Conservation (phyloP, 2,888 invertebrate species). For the Achlya flavicornis region DNA sequence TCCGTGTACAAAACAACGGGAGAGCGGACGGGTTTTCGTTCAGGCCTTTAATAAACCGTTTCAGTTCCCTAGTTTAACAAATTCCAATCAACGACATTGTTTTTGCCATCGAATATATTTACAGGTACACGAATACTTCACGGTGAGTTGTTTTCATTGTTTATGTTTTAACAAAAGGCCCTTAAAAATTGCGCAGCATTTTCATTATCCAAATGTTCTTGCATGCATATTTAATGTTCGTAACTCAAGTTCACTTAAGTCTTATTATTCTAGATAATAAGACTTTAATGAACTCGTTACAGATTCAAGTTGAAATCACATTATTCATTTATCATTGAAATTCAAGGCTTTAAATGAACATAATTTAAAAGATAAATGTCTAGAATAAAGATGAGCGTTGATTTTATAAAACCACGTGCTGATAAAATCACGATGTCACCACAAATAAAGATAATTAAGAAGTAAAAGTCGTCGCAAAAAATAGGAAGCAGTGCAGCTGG, state of each 20-base stretch:
- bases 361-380: too few species aligned
- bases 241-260: too few species aligned
- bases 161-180: not conserved
- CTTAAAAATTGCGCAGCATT: not conserved
- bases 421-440: not conserved
- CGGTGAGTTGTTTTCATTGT: conserved; percentile 1
- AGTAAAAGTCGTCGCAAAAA: not conserved
- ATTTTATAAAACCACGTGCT: not conserved
- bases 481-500: not conserved
- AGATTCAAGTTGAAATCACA: not conserved
- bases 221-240: not conserved
- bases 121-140: conserved; percentile 6
- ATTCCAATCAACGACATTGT: conserved; percentile 16
- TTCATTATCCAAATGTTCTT: not conserved
- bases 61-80: conserved; percentile 17
- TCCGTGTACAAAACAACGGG: conserved; percentile 13
- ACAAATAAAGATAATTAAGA: not conserved
- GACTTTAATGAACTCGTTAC: not conserved
- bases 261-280: not conserved
- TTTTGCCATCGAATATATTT: conserved; percentile 10
- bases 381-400: not conserved
- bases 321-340: not conserved
- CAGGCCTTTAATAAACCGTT: conserved; percentile 15
- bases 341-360: not conserved
- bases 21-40: conserved; percentile 10